Base-by-base conservation (phyloP, 2,797 vertebrate species). In the Poeciliopsis presidionis region DNA sequence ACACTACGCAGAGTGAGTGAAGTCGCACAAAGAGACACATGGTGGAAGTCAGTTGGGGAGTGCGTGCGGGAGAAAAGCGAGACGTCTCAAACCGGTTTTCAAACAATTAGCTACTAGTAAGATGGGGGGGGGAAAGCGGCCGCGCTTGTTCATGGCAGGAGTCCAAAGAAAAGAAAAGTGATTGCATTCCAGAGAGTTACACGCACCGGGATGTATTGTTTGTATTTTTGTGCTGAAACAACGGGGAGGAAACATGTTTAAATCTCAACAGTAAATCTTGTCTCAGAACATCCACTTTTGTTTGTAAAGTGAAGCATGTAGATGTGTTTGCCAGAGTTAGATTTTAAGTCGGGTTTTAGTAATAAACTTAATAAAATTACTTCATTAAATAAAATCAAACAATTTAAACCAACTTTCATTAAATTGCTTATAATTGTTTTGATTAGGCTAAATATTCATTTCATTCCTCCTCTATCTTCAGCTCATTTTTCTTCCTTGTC, bases 1-100 rank as follows among this genome's bases (percentile, higher is more conserved):
- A 2, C 75, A 80, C 57, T 82, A 92, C 59, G 86, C 18, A 79
- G 51, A 92, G 94, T 96, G 77, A 93, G 94, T 89, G 22, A 41
- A 43, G n/a, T 78, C 73, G 39, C 55, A 36, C 8, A 5, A 59
- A 77, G 39, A 16, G 51, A 80, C 43, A 14, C 43, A 59, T 51
- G 65, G 69, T 3, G n/a, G 13, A 83, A 75, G 74, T 71, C 4
- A 14, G n/a, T 22, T 41, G 0, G 11, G 28, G 36, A 22, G 47
- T 28, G 36, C 55, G 16, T 22, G 20, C 3, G 7, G 25, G 43
- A 9, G 3, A 30, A 75, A 16, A 7, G 18, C 55, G 43, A 57
- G 36, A 53, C 46, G 45, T 4, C 73, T 74, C 53, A 72, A 88
- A 91, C 87, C 5, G 57, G 88, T 93, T 86, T 81, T 67, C 51